These are phyloP conservation scores for Zele albiditarsus DNA, from an alignment of 2,888 invertebrate genomes.

Conservation along the genomic window DNA sequence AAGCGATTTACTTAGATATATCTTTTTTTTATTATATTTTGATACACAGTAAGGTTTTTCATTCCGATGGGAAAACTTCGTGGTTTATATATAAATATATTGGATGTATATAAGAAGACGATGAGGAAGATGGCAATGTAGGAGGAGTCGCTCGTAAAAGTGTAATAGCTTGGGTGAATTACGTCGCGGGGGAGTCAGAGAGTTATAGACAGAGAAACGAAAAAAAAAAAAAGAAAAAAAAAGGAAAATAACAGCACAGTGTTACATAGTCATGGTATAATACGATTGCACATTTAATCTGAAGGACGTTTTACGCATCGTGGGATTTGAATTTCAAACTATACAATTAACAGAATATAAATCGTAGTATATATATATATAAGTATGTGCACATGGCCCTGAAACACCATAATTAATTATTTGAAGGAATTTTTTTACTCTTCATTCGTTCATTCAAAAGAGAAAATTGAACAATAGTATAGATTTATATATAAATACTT, in stretches of 20 bases:
- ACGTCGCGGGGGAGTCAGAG: conserved; percentile 17
- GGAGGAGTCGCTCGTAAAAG: conserved; percentile 3
- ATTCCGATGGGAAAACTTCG: neutral
- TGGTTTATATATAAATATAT: neutral
- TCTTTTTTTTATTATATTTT: neutral
- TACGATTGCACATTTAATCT: conserved; percentile 12
- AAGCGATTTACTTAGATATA: neutral
- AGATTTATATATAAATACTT: neutral
- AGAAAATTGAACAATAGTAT: conserved; percentile 15
- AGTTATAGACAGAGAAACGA: neutral
- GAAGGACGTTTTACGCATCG: conserved; percentile 21
- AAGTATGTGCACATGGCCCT: neutral
- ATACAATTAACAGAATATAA: conserved; percentile 29
- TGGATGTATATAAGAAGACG: neutral
- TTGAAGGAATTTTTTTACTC: neutral
- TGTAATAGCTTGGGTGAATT: conserved; percentile 13
- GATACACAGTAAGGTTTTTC: neutral
- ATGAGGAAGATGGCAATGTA: conserved; percentile 8
- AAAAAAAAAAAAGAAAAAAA: conserved; percentile 13
- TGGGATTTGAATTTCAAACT: conserved; percentile 11
- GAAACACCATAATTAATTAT: neutral
- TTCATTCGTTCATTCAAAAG: conserved; percentile 19
- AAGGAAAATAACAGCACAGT: neutral
- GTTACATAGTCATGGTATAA: conserved; percentile 11
- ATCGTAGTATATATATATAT: conserved; percentile 18